Conservation (phyloP, 2,888 invertebrate species). For the Acrobasis consociella region DNA sequence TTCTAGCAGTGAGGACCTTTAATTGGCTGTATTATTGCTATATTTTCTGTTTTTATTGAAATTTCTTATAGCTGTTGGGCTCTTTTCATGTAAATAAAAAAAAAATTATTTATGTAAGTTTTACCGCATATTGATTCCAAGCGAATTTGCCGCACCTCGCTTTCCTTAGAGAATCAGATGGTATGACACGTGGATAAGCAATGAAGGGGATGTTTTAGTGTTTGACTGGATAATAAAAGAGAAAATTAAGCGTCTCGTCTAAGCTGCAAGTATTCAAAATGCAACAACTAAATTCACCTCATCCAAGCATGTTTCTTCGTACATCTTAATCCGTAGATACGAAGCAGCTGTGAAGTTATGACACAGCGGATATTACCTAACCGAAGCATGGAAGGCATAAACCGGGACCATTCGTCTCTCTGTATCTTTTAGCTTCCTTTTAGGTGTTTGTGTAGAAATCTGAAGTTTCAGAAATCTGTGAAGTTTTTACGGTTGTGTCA, state of each 20-base stretch:
- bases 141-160: conserved; percentile 52
- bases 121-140: conserved; percentile 58
- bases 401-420: conserved; percentile 45
- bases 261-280: too few species aligned
- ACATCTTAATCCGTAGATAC: conserved; percentile 45
- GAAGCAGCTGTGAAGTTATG: conserved; percentile 67
- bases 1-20: too few species aligned
- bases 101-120: too few species aligned
- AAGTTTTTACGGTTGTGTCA: not conserved
- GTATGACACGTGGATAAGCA: too few species aligned
- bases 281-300: not conserved
- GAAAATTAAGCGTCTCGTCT: too few species aligned
- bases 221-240: too few species aligned
- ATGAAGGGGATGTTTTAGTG: too few species aligned
- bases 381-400: conserved; percentile 42
- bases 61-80: too few species aligned
- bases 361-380: conserved; percentile 68
- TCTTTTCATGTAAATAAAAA: too few species aligned
- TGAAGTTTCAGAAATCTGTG: not conserved
- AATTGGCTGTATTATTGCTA: too few species aligned
- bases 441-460: not conserved
- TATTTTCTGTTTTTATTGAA: too few species aligned
- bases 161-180: too few species aligned
- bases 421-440: conserved; percentile 25
- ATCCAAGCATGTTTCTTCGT: conserved; percentile 30